Evolutionary conservation across 1,140 invertebrate species (phyloP).

Genomic region (Ooceraea biroi): DNA sequence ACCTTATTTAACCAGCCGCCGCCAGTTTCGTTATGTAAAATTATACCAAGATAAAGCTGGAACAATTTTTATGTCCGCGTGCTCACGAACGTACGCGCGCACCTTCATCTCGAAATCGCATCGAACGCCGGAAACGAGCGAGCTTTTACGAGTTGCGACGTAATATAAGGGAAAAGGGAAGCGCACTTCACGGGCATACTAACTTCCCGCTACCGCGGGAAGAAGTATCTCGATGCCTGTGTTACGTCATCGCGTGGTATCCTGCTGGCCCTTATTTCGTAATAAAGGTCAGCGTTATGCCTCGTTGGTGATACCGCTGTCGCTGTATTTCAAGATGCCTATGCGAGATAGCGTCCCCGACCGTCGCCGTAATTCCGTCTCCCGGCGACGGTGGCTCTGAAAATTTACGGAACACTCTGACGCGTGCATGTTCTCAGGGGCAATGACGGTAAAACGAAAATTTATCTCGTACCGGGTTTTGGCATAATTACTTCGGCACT

Average conservation of each 20-base stretch:
- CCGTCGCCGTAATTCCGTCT: conserved; percentile 3
- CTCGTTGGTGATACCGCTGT: conserved; percentile 28
- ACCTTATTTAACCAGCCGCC: conserved; percentile 60
- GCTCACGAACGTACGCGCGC: neutral
- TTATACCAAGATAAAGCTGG: conserved; percentile 50
- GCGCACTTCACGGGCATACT: conserved; percentile 33
- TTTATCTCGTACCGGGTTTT: neutral
- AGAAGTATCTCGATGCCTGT: conserved; percentile 27
- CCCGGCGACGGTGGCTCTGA: neutral
- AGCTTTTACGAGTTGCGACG: conserved; percentile 34
- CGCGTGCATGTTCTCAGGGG: neutral
- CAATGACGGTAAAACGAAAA: neutral
- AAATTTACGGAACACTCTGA: conserved; percentile 19
- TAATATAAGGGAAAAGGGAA: conserved; percentile 4
- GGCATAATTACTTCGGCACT: conserved; percentile 4
- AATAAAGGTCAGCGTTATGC: conserved; percentile 48
- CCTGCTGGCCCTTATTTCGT: conserved; percentile 38
- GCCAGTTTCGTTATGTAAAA: conserved; percentile 66
- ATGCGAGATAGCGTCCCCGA: neutral
- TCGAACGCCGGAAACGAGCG: conserved; percentile 40
- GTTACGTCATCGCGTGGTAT: conserved; percentile 6
- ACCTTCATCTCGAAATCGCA: conserved; percentile 24
- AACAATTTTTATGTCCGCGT: conserved; percentile 29
- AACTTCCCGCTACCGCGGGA: conserved; percentile 7
- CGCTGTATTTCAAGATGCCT: conserved; percentile 38